Percentiles rank a stretch among this genome's conserved stretches.
phyloP scores from a whole-genome alignment of 2,888 invertebrate genomes.

The Taenaris catops region DNA sequence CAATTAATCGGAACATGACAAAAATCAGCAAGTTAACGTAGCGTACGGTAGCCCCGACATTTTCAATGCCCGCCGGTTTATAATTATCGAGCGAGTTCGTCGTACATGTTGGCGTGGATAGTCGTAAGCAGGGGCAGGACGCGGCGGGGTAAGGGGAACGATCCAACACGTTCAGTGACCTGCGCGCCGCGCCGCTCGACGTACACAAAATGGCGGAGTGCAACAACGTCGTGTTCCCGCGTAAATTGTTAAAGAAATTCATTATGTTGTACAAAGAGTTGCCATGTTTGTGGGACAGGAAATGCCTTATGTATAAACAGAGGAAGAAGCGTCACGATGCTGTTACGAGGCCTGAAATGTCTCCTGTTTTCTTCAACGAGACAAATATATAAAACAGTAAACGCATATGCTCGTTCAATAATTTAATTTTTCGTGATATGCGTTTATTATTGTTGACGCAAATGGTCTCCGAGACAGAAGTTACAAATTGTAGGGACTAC shows the following conservation, averaged over 20 bases:
- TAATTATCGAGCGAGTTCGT: slow-evolving; percentile 11
- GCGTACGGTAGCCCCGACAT: too few species aligned
- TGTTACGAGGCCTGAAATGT: too few species aligned
- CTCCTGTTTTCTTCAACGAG: too few species aligned
- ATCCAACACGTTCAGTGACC: slow-evolving; percentile 40
- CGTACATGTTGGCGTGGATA: slow-evolving; percentile 9
- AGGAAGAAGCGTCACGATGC: slow-evolving; percentile 53
- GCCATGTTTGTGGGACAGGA: slow-evolving; percentile 56
- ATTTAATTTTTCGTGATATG: too few species aligned
- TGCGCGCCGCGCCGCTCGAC: slow-evolving; percentile 59
- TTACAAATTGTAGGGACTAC: too few species aligned
- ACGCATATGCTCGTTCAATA: too few species aligned
- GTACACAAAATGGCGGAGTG: slow-evolving; percentile 41
- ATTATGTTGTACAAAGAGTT: slow-evolving; percentile 48
- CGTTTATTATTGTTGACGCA: too few species aligned
- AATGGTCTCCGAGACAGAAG: too few species aligned
- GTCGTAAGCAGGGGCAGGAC: neutral
- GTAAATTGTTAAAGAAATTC: slow-evolving; percentile 51
- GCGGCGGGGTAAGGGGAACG: slow-evolving; percentile 16
- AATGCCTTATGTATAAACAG: slow-evolving; percentile 44
- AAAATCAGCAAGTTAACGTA: too few species aligned
- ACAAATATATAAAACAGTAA: too few species aligned
- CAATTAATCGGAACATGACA: too few species aligned
- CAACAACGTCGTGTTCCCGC: slow-evolving; percentile 48
- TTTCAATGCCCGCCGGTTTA: too few species aligned